phyloP scores from a whole-genome alignment of 1,140 invertebrate species.

The Listronotus oregonensis region DNA sequence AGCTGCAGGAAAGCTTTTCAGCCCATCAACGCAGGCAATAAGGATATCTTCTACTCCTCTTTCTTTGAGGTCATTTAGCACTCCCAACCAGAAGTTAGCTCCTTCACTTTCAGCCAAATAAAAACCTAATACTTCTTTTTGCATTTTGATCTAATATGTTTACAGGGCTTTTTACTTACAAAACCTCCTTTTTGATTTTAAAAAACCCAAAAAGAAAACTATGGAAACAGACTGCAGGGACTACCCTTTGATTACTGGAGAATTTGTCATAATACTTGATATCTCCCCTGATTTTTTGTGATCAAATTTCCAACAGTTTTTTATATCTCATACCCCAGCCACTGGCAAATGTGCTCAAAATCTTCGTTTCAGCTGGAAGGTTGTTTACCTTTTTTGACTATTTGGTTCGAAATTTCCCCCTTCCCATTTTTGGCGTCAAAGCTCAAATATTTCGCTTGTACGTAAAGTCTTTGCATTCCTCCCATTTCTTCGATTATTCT shows the following conservation, averaged over 20 bases:
- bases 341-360: too few relatives aligned
- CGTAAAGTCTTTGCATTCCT: background rate
- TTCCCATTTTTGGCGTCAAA: too few relatives aligned
- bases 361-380: too few relatives aligned
- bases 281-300: too few relatives aligned
- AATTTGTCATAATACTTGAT: too few relatives aligned
- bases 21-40: conserved; percentile 21
- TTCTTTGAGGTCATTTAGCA: conserved; percentile 22
- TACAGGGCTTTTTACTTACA: conserved; percentile 10
- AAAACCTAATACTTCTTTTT: conserved; percentile 28
- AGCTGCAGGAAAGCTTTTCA: conserved; percentile 27
- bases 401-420: too few relatives aligned
- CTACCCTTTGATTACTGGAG: too few relatives aligned
- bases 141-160: conserved; percentile 17
- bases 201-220: conserved; percentile 3
- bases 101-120: conserved; percentile 24
- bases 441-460: too few relatives aligned
- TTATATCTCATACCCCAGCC: too few relatives aligned
- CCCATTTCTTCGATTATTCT: conserved; percentile 1
- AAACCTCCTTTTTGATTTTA: conserved; percentile 6
- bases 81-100: conserved; percentile 19
- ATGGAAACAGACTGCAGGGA: too few relatives aligned
- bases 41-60: conserved; percentile 27
- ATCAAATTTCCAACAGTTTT: too few relatives aligned
- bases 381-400: too few relatives aligned